A percentile compares a stretch with the other conserved stretches of the same genome.
Evolutionary conservation across 30 jellyfish, hydroid and myxozoan genomes (phyloP).

Genomic region (Chrysaora quinquecirrha): DNA sequence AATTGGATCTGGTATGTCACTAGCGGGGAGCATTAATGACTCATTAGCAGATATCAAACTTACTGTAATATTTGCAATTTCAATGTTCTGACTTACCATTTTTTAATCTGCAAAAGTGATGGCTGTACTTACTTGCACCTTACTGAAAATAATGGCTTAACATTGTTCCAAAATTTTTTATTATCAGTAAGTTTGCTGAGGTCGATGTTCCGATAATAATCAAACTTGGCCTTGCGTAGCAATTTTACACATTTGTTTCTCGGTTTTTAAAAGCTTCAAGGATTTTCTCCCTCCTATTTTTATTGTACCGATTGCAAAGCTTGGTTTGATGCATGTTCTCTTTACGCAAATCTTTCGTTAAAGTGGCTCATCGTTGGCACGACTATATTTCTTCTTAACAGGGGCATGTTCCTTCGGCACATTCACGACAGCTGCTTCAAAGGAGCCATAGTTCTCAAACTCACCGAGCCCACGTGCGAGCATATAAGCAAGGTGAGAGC

Average conservation of each 20-base stretch:
- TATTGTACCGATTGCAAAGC: background rate
- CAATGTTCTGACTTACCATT: too few relatives aligned
- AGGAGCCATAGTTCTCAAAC: background rate
- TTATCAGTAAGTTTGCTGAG: background rate
- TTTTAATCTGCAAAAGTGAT: too few relatives aligned
- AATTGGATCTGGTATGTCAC: too few relatives aligned
- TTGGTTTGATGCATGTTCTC: constrained; percentile 3
- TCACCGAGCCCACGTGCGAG: too few relatives aligned
- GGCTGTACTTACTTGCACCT: background rate
- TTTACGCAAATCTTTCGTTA: constrained; percentile 10
- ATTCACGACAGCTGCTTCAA: background rate
- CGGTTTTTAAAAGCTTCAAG: constrained; percentile 1
- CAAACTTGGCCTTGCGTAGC: constrained; percentile 7
- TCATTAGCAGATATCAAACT: too few relatives aligned
- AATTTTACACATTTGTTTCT: constrained; percentile 3
- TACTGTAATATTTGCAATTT: too few relatives aligned
- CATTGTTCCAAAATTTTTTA: background rate
- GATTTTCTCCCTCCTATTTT: background rate
- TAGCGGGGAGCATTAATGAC: too few relatives aligned
- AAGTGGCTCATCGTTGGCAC: constrained; percentile 10
- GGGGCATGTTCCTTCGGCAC: background rate
- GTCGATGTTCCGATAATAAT: background rate
- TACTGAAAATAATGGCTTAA: constrained; percentile 7
- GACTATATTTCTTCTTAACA: background rate
- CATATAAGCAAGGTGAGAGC: too few relatives aligned